Evolutionary conservation across 2,113 vertebrate species (phyloP), one percentile per base, ranked within the genome.

Genomic region (Takifugu flavidus): DNA sequence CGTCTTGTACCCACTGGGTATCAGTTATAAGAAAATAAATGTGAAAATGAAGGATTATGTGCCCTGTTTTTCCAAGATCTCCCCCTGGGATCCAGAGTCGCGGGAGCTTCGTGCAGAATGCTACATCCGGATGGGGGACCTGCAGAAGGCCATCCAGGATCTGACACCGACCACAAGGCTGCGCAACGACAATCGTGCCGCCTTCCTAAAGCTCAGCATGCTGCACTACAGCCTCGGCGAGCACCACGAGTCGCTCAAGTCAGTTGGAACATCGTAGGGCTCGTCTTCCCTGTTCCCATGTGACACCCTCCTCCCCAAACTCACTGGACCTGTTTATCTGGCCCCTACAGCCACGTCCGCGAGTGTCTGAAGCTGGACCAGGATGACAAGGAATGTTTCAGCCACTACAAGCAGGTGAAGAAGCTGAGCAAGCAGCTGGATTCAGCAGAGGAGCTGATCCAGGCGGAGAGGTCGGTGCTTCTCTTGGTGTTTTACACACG

Each of bases 331-430:
- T 8, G 15, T n/a, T 57, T 4, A 44, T 15, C 49, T 43, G 53
- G 46, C 59, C 14, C 4, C 4, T 31, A 5, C 79, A 94, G 93
- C 62, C 90, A 93, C 62, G 77, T 93, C 12, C 80, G 93, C 6
- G 93, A 93, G 64, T 94, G 93, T 78, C 80, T 94, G 74, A 92
- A 90, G 78, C 84, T 94, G 10, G 93, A 94, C 77, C 93, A 93
- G 82, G 93, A 94, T 0, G 92, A 94, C 70, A 92, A 91, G 25
- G 90, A 92, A 49, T 94, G 93, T 72, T 91, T 93, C 60, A 70
- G 81, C 25, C 92, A 92, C 72, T 94, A 94, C 88, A 93, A 92
- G 75, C 92, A 91, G 76, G 92, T 91, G 76, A 94, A 93, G 68
- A 93, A 92, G 64, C 91, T 94, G 49, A 89, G 89, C 77, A 91